Conservation (phyloP, 2,888 invertebrate genomes). For the Pachymerium ferrugineum region DNA sequence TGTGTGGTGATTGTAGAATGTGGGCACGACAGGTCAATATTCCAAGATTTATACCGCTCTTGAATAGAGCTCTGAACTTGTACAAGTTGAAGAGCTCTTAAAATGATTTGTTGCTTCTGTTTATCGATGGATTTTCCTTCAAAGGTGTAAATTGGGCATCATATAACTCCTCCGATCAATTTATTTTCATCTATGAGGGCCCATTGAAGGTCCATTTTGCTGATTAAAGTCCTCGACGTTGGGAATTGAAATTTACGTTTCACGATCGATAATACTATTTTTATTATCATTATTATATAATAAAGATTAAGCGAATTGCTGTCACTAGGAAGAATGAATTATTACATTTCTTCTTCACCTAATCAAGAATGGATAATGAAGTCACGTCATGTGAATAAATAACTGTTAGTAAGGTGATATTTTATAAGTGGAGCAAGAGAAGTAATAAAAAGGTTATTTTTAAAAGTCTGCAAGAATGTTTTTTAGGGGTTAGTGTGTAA, state of each 20-base stretch:
- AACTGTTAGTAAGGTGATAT: too few relatives aligned
- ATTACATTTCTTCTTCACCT: background rate
- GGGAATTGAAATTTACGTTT: too few relatives aligned
- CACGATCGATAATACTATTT: background rate
- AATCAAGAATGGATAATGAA: constrained; percentile 8
- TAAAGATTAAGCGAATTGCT: background rate
- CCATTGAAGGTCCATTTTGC: too few relatives aligned
- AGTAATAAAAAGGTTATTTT: background rate
- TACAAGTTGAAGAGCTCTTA: background rate
- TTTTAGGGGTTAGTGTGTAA: background rate
- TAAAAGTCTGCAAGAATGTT: background rate
- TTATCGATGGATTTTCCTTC: background rate
- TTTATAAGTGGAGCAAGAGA: too few relatives aligned
- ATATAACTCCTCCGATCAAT: too few relatives aligned
- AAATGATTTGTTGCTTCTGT: constrained; percentile 4
- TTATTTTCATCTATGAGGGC: too few relatives aligned
- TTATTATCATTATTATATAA: background rate
- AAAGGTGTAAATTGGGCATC: background rate
- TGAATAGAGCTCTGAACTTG: background rate
- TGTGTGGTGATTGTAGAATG: background rate
- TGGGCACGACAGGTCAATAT: constrained; percentile 10
- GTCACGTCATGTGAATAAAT: constrained; percentile 9
- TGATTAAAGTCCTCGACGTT: too few relatives aligned
- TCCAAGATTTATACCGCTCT: background rate
- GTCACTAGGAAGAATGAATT: background rate